Percentiles rank a stretch among this genome's conserved stretches.
Evolutionary conservation across 2,113 vertebrate species (phyloP).

Genomic region (Henicopernis longicauda): DNA sequence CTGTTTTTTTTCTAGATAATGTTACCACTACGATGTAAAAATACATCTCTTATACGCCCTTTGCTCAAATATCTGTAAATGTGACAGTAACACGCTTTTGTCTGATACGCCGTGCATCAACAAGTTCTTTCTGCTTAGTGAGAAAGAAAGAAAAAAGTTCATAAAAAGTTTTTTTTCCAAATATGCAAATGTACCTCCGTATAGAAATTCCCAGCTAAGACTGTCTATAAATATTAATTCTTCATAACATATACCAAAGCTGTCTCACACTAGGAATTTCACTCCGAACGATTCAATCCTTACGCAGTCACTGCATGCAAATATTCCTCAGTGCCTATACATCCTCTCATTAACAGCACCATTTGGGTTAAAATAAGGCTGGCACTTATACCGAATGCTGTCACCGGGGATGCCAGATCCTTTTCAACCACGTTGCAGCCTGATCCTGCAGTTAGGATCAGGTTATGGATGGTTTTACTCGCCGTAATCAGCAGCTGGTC

Average conservation of each 20-base stretch:
- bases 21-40: background rate
- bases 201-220: slow-evolving; percentile 11
- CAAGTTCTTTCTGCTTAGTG: slow-evolving; percentile 39
- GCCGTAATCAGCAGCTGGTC: background rate
- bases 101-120: background rate
- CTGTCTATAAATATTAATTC: slow-evolving; percentile 56
- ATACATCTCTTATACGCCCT: background rate
- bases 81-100: background rate
- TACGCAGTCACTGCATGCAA: background rate
- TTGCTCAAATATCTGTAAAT: slow-evolving; percentile 29
- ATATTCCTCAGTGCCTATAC: background rate
- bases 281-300: background rate
- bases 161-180: background rate
- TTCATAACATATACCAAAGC: background rate
- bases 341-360: background rate
- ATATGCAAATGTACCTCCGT: background rate
- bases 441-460: background rate
- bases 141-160: background rate
- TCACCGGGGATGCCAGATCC: background rate
- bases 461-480: background rate
- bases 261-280: slow-evolving; percentile 24
- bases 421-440: background rate
- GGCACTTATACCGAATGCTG: background rate
- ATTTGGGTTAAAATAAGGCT: background rate
- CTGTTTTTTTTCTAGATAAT: slow-evolving; percentile 1